Base-by-base conservation (phyloP, 2,888 invertebrate genomes). In the Barypeithes pellucidus region DNA sequence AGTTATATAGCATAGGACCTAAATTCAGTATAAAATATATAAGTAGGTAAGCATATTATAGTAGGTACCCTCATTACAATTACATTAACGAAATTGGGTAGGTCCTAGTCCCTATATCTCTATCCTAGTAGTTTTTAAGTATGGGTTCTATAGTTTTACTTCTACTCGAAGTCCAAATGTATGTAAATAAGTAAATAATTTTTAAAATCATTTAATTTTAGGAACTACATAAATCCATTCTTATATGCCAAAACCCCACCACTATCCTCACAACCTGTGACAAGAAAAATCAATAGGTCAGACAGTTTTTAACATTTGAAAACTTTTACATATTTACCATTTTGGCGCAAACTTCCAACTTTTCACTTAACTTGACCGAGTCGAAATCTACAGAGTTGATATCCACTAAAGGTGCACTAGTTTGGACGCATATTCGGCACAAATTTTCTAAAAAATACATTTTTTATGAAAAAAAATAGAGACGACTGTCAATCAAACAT, bases 361-460 rank as follows among this genome's bases (percentile, higher is more conserved):
- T 86, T 70, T 85, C 84, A 79, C 84, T 83, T 70, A 86, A 82
- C 77, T 80, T 84, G 60, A 86, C 80, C 45, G 80, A 79, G 76
- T 86, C 86, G 76, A 81, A 81, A 77, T 86, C 85, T 41, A 80
- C 76, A 16, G 82, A 81, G 68, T 84, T 81, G 67, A 86, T 80
- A 77, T 85, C 84, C 72, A 82, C 72, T 68, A 86, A 78, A 77
- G 82, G 81, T 63, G 79, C 82, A 66, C 81, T 82, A 33, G 82
- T 81, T 77, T 82, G 82, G 65, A 86, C 80, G 77, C 86, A 86
- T 81, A 86, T 84, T 79, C 85, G 80, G 77, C 86, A 86, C 76
- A 86, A 84, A 81, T 85, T 83, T 72, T 83, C 79, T 76, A 86
- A 82, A 82, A 84, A 85, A 81, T 83, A 85, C 86, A 86, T 85